phyloP scores from a whole-genome alignment of 1,140 invertebrate species.

The Campoletis sonorensis region DNA sequence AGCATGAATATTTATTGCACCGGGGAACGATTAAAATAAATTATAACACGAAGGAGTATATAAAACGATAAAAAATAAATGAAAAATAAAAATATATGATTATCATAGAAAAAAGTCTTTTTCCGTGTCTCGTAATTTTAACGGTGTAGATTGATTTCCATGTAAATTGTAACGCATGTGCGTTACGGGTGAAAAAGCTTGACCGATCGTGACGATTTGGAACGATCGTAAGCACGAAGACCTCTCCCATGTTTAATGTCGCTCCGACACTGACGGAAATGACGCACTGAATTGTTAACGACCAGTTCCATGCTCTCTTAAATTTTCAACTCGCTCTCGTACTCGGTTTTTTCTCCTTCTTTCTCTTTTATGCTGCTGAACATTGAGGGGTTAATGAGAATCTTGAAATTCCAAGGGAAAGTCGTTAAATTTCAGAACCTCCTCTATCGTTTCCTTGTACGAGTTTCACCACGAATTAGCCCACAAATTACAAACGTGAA shows the following conservation, averaged over 20 bases:
- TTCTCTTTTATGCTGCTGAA: not conserved
- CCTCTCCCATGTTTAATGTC: not conserved
- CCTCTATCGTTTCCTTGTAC: too few relatives aligned
- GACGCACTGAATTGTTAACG: not conserved
- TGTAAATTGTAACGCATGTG: not conserved
- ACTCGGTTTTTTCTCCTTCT: not conserved
- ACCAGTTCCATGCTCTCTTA: not conserved
- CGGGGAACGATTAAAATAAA: not conserved
- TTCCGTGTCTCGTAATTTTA: too few relatives aligned
- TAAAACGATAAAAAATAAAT: too few relatives aligned
- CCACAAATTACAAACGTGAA: too few relatives aligned
- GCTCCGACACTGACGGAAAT: not conserved
- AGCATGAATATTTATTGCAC: constrained; percentile 7
- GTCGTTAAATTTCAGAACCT: not conserved
- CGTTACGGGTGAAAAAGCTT: not conserved
- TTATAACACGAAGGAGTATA: not conserved
- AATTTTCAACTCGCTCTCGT: not conserved
- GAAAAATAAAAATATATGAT: too few relatives aligned
- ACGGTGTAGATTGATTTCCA: not conserved
- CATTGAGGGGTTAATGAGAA: not conserved
- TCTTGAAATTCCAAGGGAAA: not conserved
- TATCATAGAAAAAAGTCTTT: too few relatives aligned
- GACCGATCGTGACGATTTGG: not conserved
- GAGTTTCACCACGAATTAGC: too few relatives aligned
- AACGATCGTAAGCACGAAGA: not conserved